phyloP scores from a whole-genome alignment of 2,113 vertebrate genomes.

The Ellobius talpinus region DNA sequence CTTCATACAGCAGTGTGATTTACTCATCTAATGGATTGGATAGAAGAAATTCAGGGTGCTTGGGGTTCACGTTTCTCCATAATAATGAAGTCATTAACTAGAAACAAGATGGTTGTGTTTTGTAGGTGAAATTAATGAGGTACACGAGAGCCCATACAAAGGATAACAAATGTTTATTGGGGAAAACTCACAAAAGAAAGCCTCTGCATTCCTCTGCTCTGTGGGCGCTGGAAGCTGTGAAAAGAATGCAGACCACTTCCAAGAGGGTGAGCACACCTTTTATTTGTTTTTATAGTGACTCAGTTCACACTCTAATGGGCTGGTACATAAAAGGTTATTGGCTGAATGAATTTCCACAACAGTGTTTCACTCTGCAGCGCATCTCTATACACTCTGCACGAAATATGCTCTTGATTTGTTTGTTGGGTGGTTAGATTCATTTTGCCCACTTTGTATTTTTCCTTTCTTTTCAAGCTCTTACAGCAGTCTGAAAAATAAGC shows the following conservation, averaged over 20 bases:
- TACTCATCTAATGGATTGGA: not conserved
- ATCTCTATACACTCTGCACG: not conserved
- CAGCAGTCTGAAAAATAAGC: not conserved
- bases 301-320: no score
- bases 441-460: not conserved
- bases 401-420: not conserved
- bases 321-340: no score
- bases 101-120: not conserved
- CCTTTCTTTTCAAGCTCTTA: not conserved
- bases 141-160: no score
- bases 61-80: not conserved
- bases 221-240: no score
- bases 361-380: not conserved
- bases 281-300: no score
- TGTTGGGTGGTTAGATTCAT: not conserved
- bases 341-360: no score
- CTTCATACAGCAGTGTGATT: not conserved
- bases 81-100: not conserved
- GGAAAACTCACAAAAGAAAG: no score
- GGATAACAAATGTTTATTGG: no score
- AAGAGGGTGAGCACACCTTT: no score
- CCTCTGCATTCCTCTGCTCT: no score
- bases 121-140: no score
- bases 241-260: no score
- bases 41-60: not conserved